Percentiles rank a stretch among this genome's conserved stretches.
Evolutionary conservation across 1,140 invertebrate genomes (phyloP).

Genomic region (Heterodera schachtii): DNA sequence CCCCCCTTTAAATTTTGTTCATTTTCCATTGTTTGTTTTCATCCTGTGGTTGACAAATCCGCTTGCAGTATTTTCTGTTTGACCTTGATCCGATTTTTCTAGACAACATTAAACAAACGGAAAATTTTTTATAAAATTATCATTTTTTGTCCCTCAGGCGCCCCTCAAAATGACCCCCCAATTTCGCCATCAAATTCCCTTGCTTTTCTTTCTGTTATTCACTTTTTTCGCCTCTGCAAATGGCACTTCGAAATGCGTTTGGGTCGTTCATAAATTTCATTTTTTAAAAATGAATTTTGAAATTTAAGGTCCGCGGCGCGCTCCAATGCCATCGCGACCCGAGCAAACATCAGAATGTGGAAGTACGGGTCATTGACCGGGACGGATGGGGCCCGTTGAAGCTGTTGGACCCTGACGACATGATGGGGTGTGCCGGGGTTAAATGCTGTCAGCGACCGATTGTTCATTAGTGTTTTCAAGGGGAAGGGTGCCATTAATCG

Average conservation of each 20-base stretch:
- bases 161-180: background rate
- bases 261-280: conserved; percentile 8
- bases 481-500: background rate
- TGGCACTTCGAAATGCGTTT: conserved; percentile 19
- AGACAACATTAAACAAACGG: no score
- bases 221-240: background rate
- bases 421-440: conserved; percentile 44
- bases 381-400: conserved; percentile 42
- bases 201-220: background rate
- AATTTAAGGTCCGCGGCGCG: conserved; percentile 36
- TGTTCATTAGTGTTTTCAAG: no score
- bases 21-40: background rate
- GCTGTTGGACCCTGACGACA: conserved; percentile 45
- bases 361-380: conserved; percentile 45
- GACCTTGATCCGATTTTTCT: no score
- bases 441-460: background rate
- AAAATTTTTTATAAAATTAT: no score
- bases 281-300: conserved; percentile 4
- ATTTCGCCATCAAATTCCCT: background rate
- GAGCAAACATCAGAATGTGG: conserved; percentile 44
- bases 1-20: background rate
- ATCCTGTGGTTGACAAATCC: no score
- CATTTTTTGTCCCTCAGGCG: no score
- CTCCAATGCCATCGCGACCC: conserved; percentile 39
- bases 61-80: no score